Evolutionary conservation across 1,140 invertebrate species (phyloP).

Genomic region (Leptonema lineaticorne): DNA sequence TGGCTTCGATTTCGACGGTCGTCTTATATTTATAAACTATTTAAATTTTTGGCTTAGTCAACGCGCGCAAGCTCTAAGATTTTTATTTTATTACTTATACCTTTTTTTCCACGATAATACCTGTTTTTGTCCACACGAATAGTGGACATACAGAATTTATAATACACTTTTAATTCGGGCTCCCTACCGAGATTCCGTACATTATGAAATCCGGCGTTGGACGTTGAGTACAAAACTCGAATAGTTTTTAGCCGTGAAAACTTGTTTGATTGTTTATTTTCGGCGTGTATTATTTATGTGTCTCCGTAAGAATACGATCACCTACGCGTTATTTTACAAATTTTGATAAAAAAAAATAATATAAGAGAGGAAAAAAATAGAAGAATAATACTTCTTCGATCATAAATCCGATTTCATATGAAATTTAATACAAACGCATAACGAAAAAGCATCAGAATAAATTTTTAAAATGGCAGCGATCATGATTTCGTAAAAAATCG

Average conservation of each 20-base stretch:
- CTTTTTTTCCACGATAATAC: slow-evolving; percentile 14
- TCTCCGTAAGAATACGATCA: slow-evolving; percentile 22
- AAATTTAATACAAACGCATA: slow-evolving; percentile 21
- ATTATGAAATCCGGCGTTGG: slow-evolving; percentile 27
- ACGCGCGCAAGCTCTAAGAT: slow-evolving; percentile 3
- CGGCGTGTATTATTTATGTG: slow-evolving; percentile 33
- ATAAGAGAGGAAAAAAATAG: too few species aligned
- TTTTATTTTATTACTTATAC: slow-evolving; percentile 12
- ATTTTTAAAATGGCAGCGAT: too few species aligned
- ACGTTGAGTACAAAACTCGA: slow-evolving; percentile 22
- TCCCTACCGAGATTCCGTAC: slow-evolving; percentile 30
- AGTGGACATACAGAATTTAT: slow-evolving; percentile 23
- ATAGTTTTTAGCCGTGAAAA: slow-evolving; percentile 28
- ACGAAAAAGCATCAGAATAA: too few species aligned
- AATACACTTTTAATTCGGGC: slow-evolving; percentile 22
- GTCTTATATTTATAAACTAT: slow-evolving; percentile 20
- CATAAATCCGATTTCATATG: slow-evolving; percentile 22
- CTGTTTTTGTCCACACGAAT: slow-evolving; percentile 16
- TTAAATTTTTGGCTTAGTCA: slow-evolving; percentile 17
- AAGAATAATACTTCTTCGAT: slow-evolving; percentile 16
- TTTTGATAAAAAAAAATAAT: slow-evolving; percentile 20
- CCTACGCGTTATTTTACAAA: slow-evolving; percentile 29
- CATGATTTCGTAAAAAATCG: too few species aligned
- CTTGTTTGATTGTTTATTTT: slow-evolving; percentile 35
- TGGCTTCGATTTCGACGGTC: slow-evolving; percentile 18